These are phyloP conservation scores for Erynnis tages DNA, from an alignment of 2,888 invertebrate species.

Conservation along the genomic window DNA sequence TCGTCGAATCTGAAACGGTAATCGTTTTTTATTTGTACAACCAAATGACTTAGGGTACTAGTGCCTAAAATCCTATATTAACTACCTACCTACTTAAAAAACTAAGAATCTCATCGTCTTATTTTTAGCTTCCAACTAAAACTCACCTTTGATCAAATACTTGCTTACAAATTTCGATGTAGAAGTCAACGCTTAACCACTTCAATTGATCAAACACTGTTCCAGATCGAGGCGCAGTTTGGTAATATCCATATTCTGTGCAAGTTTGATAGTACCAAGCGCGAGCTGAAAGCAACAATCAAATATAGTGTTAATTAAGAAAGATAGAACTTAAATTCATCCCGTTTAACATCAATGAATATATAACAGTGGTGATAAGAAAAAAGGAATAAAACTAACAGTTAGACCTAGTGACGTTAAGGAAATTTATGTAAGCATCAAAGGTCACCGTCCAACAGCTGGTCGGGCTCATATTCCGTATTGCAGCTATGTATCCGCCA, in stretches of 20 bases:
- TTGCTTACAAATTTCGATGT: constrained; percentile 60
- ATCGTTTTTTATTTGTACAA: too few species aligned
- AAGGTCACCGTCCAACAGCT: constrained; percentile 51
- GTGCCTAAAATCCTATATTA: too few species aligned
- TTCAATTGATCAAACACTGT: constrained; percentile 62
- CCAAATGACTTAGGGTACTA: too few species aligned
- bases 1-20: constrained; percentile 57
- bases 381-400: too few species aligned
- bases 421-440: constrained; percentile 43
- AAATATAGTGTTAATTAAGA: too few species aligned
- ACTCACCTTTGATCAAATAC: constrained; percentile 53
- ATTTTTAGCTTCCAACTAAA: not conserved
- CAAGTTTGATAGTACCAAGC: constrained; percentile 94
- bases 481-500: constrained; percentile 55
- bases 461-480: constrained; percentile 34
- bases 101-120: too few species aligned
- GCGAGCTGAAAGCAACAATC: constrained; percentile 72
- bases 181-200: constrained; percentile 65
- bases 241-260: constrained; percentile 92
- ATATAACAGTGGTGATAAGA: too few species aligned
- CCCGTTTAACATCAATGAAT: not conserved
- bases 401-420: constrained; percentile 39
- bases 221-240: constrained; percentile 78
- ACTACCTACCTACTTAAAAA: too few species aligned
- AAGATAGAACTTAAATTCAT: too few species aligned